Percentiles rank a stretch among this genome's conserved stretches.
Evolutionary conservation across 2,113 vertebrate species (phyloP).

Genomic region (Myotis yumanensis): DNA sequence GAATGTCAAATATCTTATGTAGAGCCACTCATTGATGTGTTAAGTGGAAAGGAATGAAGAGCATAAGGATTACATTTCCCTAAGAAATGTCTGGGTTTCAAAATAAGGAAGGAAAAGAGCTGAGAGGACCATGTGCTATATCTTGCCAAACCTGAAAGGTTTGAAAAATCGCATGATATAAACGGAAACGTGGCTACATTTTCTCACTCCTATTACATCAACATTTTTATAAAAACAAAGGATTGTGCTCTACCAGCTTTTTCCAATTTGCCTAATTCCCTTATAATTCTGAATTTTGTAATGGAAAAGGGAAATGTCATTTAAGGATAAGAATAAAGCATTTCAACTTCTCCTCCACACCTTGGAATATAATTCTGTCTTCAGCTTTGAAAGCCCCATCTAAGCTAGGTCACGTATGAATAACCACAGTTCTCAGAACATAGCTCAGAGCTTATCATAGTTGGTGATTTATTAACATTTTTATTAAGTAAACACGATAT

Average conservation of each 20-base stretch:
- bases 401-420: not conserved
- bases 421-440: not conserved
- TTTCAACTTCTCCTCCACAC: not conserved
- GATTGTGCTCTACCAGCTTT: not conserved
- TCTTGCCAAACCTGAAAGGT: not conserved
- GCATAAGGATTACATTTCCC: constrained; percentile 63
- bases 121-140: not conserved
- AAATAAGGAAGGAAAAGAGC: constrained; percentile 21
- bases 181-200: not conserved
- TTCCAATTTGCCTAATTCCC: not conserved
- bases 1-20: constrained; percentile 45
- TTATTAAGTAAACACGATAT: not conserved
- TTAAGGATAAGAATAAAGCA: not conserved
- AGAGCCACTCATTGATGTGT: constrained; percentile 47
- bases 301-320: not conserved
- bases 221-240: not conserved
- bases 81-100: constrained; percentile 37
- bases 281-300: not conserved
- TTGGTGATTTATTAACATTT: not conserved
- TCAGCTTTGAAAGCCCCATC: not conserved
- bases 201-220: not conserved
- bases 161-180: constrained; percentile 20
- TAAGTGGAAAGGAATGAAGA: constrained; percentile 58
- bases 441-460: not conserved
- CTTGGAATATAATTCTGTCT: not conserved